Base-by-base conservation (phyloP, 1,140 invertebrate genomes). In the Drosophila lini region DNA sequence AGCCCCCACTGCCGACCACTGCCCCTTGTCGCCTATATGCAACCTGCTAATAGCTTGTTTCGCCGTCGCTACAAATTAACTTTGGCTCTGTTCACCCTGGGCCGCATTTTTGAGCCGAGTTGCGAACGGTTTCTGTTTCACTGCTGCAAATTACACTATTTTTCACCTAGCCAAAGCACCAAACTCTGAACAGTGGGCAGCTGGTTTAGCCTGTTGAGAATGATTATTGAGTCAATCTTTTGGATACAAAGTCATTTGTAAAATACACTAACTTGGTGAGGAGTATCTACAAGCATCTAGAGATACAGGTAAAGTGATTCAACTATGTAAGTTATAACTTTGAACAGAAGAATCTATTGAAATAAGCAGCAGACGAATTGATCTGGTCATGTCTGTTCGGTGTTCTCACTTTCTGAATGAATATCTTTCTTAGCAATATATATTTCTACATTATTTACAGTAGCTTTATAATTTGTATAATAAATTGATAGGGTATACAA, bases 41-140 rank as follows among this genome's bases (percentile, higher is more conserved):
- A 81, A 81, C 80, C 76, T 83, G 84, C 84, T 88, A 88, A 88
- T 88, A 88, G 83, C 80, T 89, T 83, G 84, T 89, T 88, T 83
- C 82, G 84, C 80, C 78, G 80, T 89, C 84, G 80, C 80, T 71
- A 89, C 83, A 88, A 88, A 88, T 88, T 88, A 89, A 88, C 83
- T 89, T 88, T 86, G 80, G 84, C 77, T 88, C 84, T 70, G 65
- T 48, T 71, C 65, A 55, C 68, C 67, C 52, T 75, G 80, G 74
- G 76, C 68, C 77, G 80, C 80, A 83, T 81, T 75, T 85, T 67
- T 75, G 69, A 81, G 76, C 76, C 67, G 60, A 61, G 56, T 38
- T 60, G 67, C 62, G 48, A 61, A 38, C 59, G 52, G 52, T 56
- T 56, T 42, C 62, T 60, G 42, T 34, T 55, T 45, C 73, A 52